Evolutionary conservation across 2,888 invertebrate genomes (phyloP), one percentile per base, ranked within the genome.

Genomic region (Erannis defoliaria): DNA sequence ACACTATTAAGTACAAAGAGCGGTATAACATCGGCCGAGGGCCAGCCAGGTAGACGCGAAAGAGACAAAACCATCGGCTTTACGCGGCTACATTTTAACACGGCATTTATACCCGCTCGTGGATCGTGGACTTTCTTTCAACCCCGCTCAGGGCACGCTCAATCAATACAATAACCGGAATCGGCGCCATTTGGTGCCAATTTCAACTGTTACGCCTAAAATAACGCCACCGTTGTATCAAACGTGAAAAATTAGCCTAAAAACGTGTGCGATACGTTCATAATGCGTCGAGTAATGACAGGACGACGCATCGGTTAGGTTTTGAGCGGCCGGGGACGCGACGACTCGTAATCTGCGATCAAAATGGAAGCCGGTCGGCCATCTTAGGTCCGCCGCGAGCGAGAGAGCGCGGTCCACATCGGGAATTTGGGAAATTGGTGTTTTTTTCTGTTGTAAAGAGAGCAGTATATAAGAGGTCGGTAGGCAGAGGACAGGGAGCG

Each of bases 361-460:
- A 93, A 93, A 93, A 93, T 93, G 93, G 92, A 88, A 87, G 89
- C 89, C 85, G 85, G 81, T 67, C 89, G 82, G 92, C 92, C 92
- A 90, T 92, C 91, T 93, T 91, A 88, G 89, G 85, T 89, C 84
- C 81, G 89, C 85, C 86, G 86, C 87, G 90, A 88, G 91, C 88
- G 92, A 87, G 87, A 85, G 87, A 86, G 87, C 87, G 81, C 82
- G 85, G 86, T 81, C 88, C 88, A 88, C 88, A 86, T 83, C 86
- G 90, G 89, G 90, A 89, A 90, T 90, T 91, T 92, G 89, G 91
- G 90, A 90, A 92, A 91, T 90, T 90, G 90, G 90, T 91, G 89
- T 90, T 91, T 92, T 62, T 86, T 92, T 91, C 88, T 92, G 89
- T 90, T 90, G 88, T 90, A 90, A 91, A 93, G 90, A 91, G 90